Percentiles rank a stretch among this genome's conserved stretches.
Evolutionary conservation across 2,888 invertebrate species (phyloP).

Genomic region (Physocephala rufipes): DNA sequence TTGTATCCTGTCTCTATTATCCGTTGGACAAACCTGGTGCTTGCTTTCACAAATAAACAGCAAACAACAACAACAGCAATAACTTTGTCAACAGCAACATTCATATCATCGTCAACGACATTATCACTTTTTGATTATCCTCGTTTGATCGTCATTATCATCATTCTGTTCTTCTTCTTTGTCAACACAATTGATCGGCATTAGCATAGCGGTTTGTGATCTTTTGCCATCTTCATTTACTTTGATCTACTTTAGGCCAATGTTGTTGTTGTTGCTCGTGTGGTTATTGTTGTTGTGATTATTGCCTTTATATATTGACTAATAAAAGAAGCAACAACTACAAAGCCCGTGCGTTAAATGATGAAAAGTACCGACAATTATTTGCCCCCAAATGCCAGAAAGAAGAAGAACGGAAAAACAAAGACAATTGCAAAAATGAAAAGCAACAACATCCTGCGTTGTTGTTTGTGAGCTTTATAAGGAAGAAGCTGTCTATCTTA

Average conservation of each 20-base stretch:
- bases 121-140: too few relatives aligned
- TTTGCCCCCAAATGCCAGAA: too few relatives aligned
- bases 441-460: slow-evolving; percentile 31
- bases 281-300: background rate
- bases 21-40: slow-evolving; percentile 19
- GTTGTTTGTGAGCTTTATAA: background rate
- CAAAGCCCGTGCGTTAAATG: slow-evolving; percentile 7
- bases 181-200: slow-evolving; percentile 17
- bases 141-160: background rate
- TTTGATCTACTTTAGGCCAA: background rate
- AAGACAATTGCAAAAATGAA: background rate
- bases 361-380: slow-evolving; percentile 32
- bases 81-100: background rate
- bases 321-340: background rate
- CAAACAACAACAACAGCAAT: background rate
- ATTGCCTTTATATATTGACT: too few relatives aligned
- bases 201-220: slow-evolving; percentile 26
- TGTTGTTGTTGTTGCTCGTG: slow-evolving; percentile 16
- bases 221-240: slow-evolving; percentile 12
- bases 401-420: too few relatives aligned
- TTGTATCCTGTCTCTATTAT: slow-evolving; percentile 17
- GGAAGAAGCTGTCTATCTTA: slow-evolving; percentile 21
- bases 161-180: background rate
- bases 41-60: background rate
- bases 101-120: background rate